Evolutionary conservation across 2,888 invertebrate genomes (phyloP).

Genomic region (Amblyjoppa proteus): DNA sequence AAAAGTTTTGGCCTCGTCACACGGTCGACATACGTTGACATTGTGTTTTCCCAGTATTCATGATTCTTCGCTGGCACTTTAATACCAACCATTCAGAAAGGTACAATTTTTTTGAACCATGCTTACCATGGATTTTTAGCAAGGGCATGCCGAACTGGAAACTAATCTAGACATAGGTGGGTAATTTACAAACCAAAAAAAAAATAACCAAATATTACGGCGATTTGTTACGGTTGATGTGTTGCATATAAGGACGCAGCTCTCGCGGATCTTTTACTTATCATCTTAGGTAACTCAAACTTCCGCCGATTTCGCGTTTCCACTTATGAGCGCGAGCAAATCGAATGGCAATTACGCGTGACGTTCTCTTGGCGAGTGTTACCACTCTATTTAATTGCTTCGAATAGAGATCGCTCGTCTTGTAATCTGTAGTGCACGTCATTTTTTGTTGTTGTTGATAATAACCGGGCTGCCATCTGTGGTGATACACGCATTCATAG

Average conservation of each 20-base stretch:
- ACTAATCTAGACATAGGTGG: not conserved
- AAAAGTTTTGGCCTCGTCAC: constrained; percentile 21
- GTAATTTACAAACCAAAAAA: not conserved
- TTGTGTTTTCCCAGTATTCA: constrained; percentile 1
- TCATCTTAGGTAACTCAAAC: not conserved
- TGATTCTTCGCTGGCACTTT: not conserved
- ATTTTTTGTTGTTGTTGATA: not conserved
- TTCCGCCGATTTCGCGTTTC: not conserved
- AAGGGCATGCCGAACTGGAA: not conserved
- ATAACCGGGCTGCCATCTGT: not conserved
- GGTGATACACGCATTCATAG: not conserved
- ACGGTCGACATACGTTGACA: constrained; percentile 33
- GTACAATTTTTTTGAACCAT: not conserved
- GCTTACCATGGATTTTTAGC: not conserved
- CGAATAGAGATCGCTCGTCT: not conserved
- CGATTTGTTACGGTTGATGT: not conserved
- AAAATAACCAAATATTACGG: not conserved
- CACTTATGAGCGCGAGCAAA: not conserved
- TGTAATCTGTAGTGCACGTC: not conserved
- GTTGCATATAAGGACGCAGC: not conserved
- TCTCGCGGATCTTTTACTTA: not conserved
- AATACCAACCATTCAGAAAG: not conserved
- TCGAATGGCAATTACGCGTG: not conserved
- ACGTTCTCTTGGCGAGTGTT: not conserved
- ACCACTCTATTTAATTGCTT: not conserved